Percentiles rank a stretch among this genome's conserved stretches.
Conservation (phyloP, 35 echinoderm and acorn worm genomes). For the Patiria miniata region DNA sequence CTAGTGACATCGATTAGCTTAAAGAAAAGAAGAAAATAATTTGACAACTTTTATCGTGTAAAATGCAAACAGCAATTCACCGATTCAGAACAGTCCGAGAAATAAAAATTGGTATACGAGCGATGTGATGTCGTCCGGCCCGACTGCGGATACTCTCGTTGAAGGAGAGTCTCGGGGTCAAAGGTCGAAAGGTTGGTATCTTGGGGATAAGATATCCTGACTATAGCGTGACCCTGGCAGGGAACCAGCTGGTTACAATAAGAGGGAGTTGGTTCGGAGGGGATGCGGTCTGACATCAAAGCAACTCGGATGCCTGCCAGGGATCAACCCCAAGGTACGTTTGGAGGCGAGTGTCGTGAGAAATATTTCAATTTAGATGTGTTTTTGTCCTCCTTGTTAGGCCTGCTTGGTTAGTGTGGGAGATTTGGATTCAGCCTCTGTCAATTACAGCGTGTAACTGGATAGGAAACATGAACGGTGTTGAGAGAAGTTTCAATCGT, state of each 20-base stretch:
- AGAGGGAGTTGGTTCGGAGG: neutral
- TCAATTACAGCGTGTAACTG: constrained; percentile 17
- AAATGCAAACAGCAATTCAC: no score
- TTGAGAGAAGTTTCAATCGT: neutral
- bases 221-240: constrained; percentile 18
- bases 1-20: no score
- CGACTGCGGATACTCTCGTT: neutral
- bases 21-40: no score
- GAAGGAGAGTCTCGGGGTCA: neutral
- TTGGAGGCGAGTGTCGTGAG: constrained; percentile 1
- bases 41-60: no score
- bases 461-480: neutral
- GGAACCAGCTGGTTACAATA: constrained; percentile 27
- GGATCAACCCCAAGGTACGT: neutral
- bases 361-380: constrained; percentile 16
- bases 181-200: constrained; percentile 9
- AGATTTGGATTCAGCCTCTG: neutral
- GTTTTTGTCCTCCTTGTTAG: neutral
- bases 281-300: neutral
- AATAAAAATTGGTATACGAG: constrained; percentile 14
- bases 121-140: neutral
- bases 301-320: neutral
- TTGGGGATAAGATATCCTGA: constrained; percentile 14
- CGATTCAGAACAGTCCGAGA: no score
- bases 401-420: neutral